These are phyloP conservation scores for Podilymbus podiceps DNA, from an alignment of 2,113 vertebrate genomes.

Conservation along the genomic window DNA sequence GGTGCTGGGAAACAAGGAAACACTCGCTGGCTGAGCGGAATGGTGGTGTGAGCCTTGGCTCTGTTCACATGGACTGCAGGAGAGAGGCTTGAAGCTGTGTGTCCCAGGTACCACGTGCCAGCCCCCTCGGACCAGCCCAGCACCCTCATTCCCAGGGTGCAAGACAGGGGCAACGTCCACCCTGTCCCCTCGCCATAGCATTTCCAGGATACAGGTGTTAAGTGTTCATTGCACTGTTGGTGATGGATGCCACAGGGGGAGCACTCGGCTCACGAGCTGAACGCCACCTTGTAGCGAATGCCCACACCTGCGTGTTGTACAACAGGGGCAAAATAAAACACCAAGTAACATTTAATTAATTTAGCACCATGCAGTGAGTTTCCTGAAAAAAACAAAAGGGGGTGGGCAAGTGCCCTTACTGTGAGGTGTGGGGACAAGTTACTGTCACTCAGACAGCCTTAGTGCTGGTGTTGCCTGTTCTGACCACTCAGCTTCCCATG, in stretches of 20 bases:
- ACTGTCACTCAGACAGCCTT: neutral
- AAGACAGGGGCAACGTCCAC: neutral
- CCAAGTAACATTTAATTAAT: neutral
- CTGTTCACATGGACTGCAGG: neutral
- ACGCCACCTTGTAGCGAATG: accelerated
- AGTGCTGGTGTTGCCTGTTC: neutral
- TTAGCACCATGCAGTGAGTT: neutral
- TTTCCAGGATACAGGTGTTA: accelerated
- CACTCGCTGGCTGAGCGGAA: neutral
- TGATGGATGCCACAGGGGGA: neutral
- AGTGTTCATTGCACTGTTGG: neutral
- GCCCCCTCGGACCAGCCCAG: neutral
- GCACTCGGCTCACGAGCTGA: neutral
- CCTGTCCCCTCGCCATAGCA: accelerated
- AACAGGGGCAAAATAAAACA: neutral
- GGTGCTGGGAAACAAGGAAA: neutral
- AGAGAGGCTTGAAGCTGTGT: neutral
- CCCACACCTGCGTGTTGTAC: neutral
- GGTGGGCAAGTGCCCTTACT: neutral
- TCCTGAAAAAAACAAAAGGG: neutral
- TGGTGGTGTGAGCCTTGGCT: neutral
- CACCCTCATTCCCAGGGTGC: neutral
- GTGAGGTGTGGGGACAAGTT: neutral
- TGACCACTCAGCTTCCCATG: neutral
- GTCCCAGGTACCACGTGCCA: neutral